Evolutionary conservation across 2,113 vertebrate species (phyloP), one percentile per base, ranked within the genome.

Genomic region (Carassius carassius): DNA sequence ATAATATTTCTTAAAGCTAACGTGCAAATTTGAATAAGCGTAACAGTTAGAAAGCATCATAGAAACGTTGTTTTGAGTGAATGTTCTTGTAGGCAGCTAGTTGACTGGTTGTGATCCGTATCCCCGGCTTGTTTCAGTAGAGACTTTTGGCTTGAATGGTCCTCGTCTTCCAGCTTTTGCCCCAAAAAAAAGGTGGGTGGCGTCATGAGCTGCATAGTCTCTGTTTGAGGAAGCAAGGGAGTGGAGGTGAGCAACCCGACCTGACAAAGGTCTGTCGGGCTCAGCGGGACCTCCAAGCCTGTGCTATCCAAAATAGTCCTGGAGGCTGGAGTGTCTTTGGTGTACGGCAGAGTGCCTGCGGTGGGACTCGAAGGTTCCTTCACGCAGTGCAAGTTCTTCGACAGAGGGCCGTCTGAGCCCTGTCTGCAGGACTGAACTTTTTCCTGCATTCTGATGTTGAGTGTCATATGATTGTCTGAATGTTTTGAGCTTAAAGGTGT

Each of bases 21-120:
- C 95, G 96, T 97, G 96, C 96, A 97, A 97, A 97, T 90, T 92
- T 91, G 90, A 93, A 94, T 92, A 89, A 84, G 92, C 90, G 92
- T 93, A 93, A 92, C 92, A 92, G 90, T 90, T 85, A 87, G 88
- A 75, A 88, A 88, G 89, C 21, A 63, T 95, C 92, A 96, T 91
- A 94, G 92, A 91, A 94, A 92, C 85, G 91, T 91, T 82, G 93
- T 92, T 91, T 95, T 87, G 0, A 93, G 92, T 86, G 86, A 85
- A 78, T 91, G 92, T 69, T 88, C 87, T 87, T 81, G 89, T 23
- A 85, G 82, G 23, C 35, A 37, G 74, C 87, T 89, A 23, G 54
- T 12, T 35, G 86, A 32, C 77, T 81, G 87, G 88, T 88, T 83
- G 35, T 0, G 8, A 87, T 86, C 29, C 35, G 25, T 19, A n/a